Evolutionary conservation across 1,140 invertebrate genomes (phyloP), one percentile per base, ranked within the genome.

Genomic region (Diabrotica virgifera): DNA sequence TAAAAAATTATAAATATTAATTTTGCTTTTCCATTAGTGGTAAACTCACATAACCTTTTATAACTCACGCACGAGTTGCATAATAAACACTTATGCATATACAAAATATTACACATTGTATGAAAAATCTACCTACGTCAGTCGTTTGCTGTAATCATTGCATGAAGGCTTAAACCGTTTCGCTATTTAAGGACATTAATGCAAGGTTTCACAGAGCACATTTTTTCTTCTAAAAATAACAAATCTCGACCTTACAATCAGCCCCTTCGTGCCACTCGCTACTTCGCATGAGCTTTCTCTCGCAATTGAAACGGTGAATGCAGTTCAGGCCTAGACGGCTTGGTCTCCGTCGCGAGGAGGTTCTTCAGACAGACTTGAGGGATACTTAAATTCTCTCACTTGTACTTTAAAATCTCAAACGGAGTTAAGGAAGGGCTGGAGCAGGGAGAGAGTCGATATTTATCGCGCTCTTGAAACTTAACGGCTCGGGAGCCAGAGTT

Each of bases 291-390:
- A 46, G 40, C 40, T 46, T 46, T 46, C 40, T 46, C 40, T 8
- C 40, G 24, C 24, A 24, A 46, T 10, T 46, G 8, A n/a, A 46
- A 46, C 40, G 40, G 8, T 46, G 40, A 46, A 46, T 46, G 8
- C 8, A 46, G 40, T 46, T 46, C n/a, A 8, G 5, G 40, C 40
- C 40, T 46, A 46, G 40, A 46, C 40, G 40, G 40, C n/a, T 46
- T 46, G 40, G n/a, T 6, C 8, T 46, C n/a, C 40, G 5, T 46
- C n/a, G 40, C 40, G 40, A 46, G 40, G 40, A 46, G 40, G 40
- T 46, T 46, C 40, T 46, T 46, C 40, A 46, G 40, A 46, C 40
- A 46, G 40, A 46, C 40, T 46, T 46, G 40, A 46, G 40, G 40
- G 40, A 46, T 10, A 46, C 40, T 46, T n/a, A 46, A 6, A 46